These are phyloP conservation scores for Orthosia gothica DNA, from an alignment of 2,888 invertebrate genomes.

Conservation along the genomic window DNA sequence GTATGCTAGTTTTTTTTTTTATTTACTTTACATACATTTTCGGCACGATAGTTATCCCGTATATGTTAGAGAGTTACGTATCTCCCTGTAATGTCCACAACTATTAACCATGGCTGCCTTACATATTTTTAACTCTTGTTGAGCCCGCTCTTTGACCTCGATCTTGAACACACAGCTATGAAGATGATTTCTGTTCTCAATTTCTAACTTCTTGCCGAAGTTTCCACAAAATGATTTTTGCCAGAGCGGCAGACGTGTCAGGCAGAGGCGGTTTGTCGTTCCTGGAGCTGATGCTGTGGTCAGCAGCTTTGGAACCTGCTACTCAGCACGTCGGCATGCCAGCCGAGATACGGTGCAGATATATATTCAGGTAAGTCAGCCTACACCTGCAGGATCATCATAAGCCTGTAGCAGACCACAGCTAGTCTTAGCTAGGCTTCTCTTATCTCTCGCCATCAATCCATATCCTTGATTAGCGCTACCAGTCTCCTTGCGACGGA, in stretches of 20 bases:
- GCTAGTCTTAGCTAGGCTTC: background rate
- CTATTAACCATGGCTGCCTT: background rate
- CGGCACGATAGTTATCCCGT: no score
- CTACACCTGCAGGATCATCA: background rate
- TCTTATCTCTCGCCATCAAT: no score
- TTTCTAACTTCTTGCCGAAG: background rate
- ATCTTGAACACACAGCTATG: no score
- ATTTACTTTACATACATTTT: no score
- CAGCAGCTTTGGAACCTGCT: slow-evolving; percentile 93
- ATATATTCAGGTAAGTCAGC: slow-evolving; percentile 92
- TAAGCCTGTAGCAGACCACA: background rate
- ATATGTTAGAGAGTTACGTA: background rate
- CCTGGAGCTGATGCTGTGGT: slow-evolving; percentile 91
- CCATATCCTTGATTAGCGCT: no score
- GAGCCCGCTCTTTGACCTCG: background rate
- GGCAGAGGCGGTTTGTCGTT: slow-evolving; percentile 90
- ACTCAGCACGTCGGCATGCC: slow-evolving; percentile 93
- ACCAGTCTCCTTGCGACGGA: no score
- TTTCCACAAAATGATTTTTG: background rate
- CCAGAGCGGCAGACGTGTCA: slow-evolving; percentile 91
- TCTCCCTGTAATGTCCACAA: background rate
- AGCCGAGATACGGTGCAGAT: slow-evolving; percentile 93
- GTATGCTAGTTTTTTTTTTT: no score
- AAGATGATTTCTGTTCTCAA: background rate
- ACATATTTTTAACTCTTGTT: background rate